Evolutionary conservation across 1,140 invertebrate genomes (phyloP).

Genomic region (Gonatopus flavifemur): DNA sequence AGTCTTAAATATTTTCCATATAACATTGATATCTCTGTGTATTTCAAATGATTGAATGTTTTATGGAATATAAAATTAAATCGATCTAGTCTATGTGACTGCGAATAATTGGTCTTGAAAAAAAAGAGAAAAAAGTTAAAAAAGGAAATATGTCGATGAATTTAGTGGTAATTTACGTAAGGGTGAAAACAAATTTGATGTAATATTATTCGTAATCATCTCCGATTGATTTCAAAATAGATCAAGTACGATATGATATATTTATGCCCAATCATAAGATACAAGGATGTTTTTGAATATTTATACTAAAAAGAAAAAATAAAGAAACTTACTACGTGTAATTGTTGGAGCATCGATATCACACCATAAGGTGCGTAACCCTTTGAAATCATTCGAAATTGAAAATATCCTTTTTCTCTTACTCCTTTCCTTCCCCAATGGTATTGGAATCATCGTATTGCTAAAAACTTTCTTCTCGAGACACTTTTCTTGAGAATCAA

Average conservation of each 20-base stretch:
- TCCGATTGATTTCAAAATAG: conserved; percentile 23
- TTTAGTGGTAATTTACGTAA: conserved; percentile 22
- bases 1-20: conserved; percentile 4
- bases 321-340: conserved; percentile 30
- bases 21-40: conserved; percentile 16
- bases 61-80: neutral
- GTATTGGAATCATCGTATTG: no score
- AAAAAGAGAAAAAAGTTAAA: no score
- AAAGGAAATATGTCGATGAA: conserved; percentile 17
- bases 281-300: conserved; percentile 49
- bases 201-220: conserved; percentile 15
- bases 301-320: conserved; percentile 52
- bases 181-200: conserved; percentile 22
- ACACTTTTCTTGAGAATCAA: no score
- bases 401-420: no score
- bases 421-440: no score
- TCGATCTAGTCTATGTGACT: conserved; percentile 1
- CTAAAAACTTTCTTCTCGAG: no score
- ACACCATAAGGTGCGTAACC: no score
- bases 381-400: no score
- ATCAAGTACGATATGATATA: conserved; percentile 26
- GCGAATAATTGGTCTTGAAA: conserved; percentile 2
- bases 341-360: no score
- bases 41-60: conserved; percentile 12
- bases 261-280: conserved; percentile 31